Evolutionary conservation across 2,888 invertebrate genomes (phyloP), one percentile per base, ranked within the genome.

Genomic region (Pseudococcus viburni): DNA sequence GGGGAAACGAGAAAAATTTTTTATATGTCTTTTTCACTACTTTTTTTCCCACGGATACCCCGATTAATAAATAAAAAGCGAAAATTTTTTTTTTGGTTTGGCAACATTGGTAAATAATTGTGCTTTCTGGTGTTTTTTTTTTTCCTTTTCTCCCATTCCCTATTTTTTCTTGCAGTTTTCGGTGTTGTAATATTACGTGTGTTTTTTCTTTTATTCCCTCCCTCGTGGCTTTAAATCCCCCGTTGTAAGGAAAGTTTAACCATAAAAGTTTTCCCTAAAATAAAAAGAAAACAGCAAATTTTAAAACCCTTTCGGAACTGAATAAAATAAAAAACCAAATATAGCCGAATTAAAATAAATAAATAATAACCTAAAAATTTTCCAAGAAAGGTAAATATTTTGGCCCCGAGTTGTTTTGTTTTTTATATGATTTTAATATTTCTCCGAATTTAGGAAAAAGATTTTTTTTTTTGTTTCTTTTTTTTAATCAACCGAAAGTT

Each of bases 361-460:
- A 83, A 83, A 83, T 83, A 83, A 46, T 9, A 7, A 80, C 80
- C 80, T 83, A 83, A 83, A 46, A 83, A n/a, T n/a, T 46, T 83
- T 83, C 80, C 80, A 83, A 83, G 46, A 46, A n/a, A 83, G 80
- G 80, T 83, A 83, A n/a, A 83, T 83, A 83, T 83, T 46, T 46
- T 46, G 80, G 80, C n/a, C n/a, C n/a, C n/a, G 46, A 83, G 80
- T 83, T n/a, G n/a, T n/a, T n/a, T n/a, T n/a, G n/a, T n/a, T n/a
- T n/a, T n/a, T 83, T 83, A 46, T 83, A 83, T 83, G 80, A 83
- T 83, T 83, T 83, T n/a, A n/a, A 83, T 83, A 83, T 83, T 83
- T 83, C n/a, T 83, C 80, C 80, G 46, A 83, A 19, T n/a, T n/a
- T 83, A 83, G 80, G 80, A 46, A 83, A 83, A 46, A 83, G 80